Percentiles rank a stretch among this genome's conserved stretches.
These are phyloP conservation scores for Lissonota sp. DNA, from an alignment of 2,888 invertebrate genomes.

Conservation along the genomic window DNA sequence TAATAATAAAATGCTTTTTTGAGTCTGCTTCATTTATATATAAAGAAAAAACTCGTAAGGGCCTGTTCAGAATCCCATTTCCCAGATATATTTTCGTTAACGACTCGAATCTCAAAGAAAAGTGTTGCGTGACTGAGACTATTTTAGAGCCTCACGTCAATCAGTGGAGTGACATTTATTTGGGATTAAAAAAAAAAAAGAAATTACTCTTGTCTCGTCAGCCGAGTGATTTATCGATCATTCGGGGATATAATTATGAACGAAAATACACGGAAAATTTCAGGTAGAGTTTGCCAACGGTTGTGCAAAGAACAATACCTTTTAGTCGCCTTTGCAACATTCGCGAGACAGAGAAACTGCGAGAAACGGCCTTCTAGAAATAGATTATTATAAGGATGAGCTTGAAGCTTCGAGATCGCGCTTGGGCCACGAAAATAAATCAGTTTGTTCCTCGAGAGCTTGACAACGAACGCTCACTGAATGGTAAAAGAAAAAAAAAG, in stretches of 20 bases:
- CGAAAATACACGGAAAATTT: too few species aligned
- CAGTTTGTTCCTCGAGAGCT: conserved; percentile 75
- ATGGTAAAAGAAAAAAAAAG: conserved; percentile 30
- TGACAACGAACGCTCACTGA: conserved; percentile 39
- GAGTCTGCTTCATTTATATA: too few species aligned
- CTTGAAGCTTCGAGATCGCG: conserved; percentile 71
- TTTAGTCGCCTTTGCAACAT: conserved; percentile 53
- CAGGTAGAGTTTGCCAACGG: too few species aligned
- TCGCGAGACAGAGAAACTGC: conserved; percentile 74
- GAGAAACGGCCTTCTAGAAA: conserved; percentile 78
- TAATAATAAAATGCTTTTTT: too few species aligned
- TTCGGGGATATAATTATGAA: neutral
- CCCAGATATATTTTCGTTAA: conserved; percentile 18
- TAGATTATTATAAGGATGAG: conserved; percentile 69
- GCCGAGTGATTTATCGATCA: neutral
- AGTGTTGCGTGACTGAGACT: neutral
- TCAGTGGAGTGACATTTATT: neutral
- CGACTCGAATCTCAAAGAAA: neutral
- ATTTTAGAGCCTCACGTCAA: neutral
- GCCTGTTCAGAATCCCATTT: neutral
- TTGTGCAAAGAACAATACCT: conserved; percentile 39
- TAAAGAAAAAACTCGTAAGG: too few species aligned
- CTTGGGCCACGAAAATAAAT: conserved; percentile 79
- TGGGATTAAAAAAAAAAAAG: neutral
- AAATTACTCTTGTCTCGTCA: neutral